Conservation (phyloP, 2,888 invertebrate genomes). For the Psylliodes chrysocephalus region DNA sequence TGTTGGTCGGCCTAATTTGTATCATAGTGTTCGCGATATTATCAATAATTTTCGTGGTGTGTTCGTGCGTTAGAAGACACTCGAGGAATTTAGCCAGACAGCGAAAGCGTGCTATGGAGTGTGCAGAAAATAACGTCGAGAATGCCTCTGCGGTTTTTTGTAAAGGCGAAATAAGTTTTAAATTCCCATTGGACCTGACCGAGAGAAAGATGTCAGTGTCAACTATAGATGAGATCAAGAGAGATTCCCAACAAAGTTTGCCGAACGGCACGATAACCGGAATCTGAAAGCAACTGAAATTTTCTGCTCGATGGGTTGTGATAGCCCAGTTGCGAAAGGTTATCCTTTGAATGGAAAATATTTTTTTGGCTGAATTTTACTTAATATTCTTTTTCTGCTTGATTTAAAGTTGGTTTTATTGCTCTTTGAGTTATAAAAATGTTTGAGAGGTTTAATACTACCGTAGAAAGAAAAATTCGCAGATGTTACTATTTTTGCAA, state of each 20-base stretch:
- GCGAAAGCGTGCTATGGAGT: slow-evolving; percentile 54
- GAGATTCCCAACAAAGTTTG: slow-evolving; percentile 57
- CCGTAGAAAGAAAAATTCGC: no score
- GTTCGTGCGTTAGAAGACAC: slow-evolving; percentile 76
- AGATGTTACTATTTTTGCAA: no score
- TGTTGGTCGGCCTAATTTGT: slow-evolving; percentile 66
- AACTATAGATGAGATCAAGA: slow-evolving; percentile 63
- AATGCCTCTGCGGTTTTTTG: slow-evolving; percentile 62
- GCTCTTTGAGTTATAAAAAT: not conserved
- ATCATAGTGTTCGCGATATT: slow-evolving; percentile 66
- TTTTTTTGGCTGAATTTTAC: slow-evolving; percentile 2
- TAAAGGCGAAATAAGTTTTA: slow-evolving; percentile 69
- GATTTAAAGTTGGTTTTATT: not conserved
- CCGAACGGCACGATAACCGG: slow-evolving; percentile 58
- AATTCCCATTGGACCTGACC: slow-evolving; percentile 67
- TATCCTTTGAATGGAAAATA: slow-evolving; percentile 1
- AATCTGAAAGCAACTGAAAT: slow-evolving; percentile 52
- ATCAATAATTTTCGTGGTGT: slow-evolving; percentile 65
- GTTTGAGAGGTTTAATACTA: no score
- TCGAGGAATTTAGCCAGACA: slow-evolving; percentile 68
- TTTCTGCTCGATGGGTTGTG: slow-evolving; percentile 9
- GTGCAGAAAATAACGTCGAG: slow-evolving; percentile 55
- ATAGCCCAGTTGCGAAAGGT: not conserved
- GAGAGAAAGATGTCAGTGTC: slow-evolving; percentile 62
- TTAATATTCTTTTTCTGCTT: not conserved